A percentile compares a stretch with the other conserved stretches of the same genome.
Evolutionary conservation across 2,113 vertebrate genomes (phyloP).

Genomic region (Indicator maculatus): DNA sequence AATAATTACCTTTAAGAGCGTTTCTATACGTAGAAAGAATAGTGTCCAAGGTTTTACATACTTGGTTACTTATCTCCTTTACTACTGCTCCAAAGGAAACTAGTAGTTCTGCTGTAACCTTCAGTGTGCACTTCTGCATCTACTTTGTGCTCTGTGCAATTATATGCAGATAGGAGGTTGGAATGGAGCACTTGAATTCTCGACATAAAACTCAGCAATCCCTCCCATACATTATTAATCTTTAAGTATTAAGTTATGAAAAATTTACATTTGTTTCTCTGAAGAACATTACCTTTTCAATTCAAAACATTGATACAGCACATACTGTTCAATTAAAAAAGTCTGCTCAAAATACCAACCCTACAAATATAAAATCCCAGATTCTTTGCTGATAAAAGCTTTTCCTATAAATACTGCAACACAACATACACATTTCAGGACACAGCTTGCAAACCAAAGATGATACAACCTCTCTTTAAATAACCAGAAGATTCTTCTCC

Average conservation of each 20-base stretch:
- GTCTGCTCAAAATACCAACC: background rate
- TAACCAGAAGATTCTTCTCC: background rate
- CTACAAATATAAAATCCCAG: background rate
- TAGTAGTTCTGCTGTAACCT: background rate
- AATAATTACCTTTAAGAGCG: constrained; percentile 46
- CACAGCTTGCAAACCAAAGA: constrained; percentile 17
- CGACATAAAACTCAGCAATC: constrained; percentile 8
- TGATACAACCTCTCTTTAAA: constrained; percentile 22
- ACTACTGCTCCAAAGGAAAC: background rate
- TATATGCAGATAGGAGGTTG: background rate
- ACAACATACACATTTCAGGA: background rate
- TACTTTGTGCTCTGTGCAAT: background rate
- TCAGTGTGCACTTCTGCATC: background rate
- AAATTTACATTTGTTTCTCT: constrained; percentile 38
- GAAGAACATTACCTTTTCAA: constrained; percentile 30
- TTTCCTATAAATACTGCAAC: background rate
- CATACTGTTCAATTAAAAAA: background rate
- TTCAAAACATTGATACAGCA: constrained; percentile 28
- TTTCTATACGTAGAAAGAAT: background rate
- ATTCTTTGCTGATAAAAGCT: background rate
- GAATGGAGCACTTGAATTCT: background rate
- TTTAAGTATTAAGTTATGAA: constrained; percentile 57
- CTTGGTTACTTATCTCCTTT: background rate
- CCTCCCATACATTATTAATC: constrained; percentile 39
- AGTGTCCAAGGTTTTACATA: background rate